A percentile compares a stretch with the other conserved stretches of the same genome.
These are phyloP conservation scores for Rhagium mordax DNA, from an alignment of 2,888 invertebrate genomes.

Conservation along the genomic window DNA sequence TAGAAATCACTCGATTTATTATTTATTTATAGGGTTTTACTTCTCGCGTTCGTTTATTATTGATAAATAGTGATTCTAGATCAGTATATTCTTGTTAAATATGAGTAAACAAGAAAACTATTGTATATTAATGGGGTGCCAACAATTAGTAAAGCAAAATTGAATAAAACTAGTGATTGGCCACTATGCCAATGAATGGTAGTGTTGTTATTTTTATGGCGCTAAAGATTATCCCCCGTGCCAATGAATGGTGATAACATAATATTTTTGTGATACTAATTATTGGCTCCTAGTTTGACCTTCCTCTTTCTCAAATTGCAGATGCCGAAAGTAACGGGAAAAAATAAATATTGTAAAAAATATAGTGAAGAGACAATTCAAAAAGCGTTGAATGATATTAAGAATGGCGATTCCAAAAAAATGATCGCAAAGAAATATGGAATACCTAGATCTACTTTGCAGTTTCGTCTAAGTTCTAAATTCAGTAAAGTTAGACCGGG, in stretches of 20 bases:
- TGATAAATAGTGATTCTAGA: not conserved
- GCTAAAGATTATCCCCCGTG: not conserved
- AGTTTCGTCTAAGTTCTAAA: conserved; percentile 37
- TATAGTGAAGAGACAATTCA: not conserved
- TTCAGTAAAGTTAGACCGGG: conserved; percentile 38
- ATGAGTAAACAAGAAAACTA: not conserved
- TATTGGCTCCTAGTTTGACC: not conserved
- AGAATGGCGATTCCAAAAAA: not conserved
- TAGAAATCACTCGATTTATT: no score
- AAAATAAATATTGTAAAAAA: not conserved
- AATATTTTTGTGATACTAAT: not conserved
- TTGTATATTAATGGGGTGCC: not conserved
- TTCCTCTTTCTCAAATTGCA: not conserved
- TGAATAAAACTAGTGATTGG: no score
- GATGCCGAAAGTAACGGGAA: not conserved
- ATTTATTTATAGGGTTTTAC: no score
- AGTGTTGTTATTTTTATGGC: no score
- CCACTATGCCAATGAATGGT: no score
- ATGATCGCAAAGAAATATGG: not conserved
- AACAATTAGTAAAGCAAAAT: not conserved
- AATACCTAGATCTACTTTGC: not conserved
- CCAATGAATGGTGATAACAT: not conserved
- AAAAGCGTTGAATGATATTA: not conserved
- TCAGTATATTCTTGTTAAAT: not conserved
- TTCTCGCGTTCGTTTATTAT: not conserved